Conservation (phyloP, 2,113 vertebrate genomes). For the Hippocampus comes region DNA sequence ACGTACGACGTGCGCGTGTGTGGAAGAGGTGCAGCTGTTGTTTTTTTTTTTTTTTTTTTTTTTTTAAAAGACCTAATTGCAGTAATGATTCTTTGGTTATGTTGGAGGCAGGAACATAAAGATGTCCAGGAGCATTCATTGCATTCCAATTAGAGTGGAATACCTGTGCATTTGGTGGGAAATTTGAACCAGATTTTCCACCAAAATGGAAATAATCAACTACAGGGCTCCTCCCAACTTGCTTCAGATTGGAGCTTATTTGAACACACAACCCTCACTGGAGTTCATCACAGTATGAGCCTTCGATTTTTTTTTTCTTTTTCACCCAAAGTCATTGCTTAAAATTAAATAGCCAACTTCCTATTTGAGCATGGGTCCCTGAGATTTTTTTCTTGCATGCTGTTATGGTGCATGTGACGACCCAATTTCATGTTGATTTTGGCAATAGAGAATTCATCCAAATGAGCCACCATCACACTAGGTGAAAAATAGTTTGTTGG, state of each 20-base stretch:
- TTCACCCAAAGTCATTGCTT: background rate
- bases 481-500: no score
- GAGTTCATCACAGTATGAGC: background rate
- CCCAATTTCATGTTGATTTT: background rate
- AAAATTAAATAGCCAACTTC: background rate
- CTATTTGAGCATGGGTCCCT: background rate
- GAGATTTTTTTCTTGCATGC: background rate
- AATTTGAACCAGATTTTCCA: background rate
- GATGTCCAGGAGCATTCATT: background rate
- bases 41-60: no score
- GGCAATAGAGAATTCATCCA: no score
- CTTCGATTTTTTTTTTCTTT: background rate
- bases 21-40: constrained; percentile 23
- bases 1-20: background rate
- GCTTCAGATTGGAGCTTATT: background rate
- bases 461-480: no score
- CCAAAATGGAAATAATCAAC: background rate
- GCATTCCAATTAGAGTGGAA: background rate
- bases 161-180: background rate
- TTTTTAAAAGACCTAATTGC: background rate
- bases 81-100: background rate
- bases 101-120: background rate
- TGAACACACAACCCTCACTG: background rate
- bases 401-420: no score
- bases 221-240: background rate